Percentiles rank a stretch among this genome's conserved stretches.
Evolutionary conservation across 2,113 vertebrate genomes (phyloP).

Genomic region (Odocoileus virginianus): DNA sequence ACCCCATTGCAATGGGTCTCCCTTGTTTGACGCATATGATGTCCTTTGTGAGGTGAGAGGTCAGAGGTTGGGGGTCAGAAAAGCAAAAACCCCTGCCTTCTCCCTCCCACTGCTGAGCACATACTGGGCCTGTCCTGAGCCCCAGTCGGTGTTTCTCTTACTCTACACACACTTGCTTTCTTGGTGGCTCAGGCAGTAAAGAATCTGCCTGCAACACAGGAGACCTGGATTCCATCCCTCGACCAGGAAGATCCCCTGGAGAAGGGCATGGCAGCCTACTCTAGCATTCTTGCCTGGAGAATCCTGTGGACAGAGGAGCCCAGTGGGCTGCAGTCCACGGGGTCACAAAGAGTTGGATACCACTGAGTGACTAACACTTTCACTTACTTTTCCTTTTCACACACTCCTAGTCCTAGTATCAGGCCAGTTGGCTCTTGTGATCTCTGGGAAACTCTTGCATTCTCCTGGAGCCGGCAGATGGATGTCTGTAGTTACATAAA

Average conservation of each 20-base stretch:
- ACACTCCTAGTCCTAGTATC: background rate
- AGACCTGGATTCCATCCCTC: background rate
- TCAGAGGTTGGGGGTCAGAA: background rate
- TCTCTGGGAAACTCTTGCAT: accelerated
- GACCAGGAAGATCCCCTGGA: background rate
- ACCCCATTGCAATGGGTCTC: background rate
- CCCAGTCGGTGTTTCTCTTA: background rate
- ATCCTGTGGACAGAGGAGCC: background rate
- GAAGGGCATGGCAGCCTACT: background rate
- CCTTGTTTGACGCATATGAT: background rate
- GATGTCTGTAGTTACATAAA: no score
- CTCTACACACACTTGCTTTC: background rate
- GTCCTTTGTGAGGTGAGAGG: background rate
- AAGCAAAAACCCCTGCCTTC: background rate
- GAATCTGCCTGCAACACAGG: background rate
- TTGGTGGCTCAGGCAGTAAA: background rate
- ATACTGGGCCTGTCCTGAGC: background rate
- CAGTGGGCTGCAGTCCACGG: background rate
- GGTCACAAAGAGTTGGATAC: background rate
- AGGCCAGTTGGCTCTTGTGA: background rate
- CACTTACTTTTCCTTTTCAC: background rate
- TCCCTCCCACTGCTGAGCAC: background rate
- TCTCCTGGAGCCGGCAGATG: background rate
- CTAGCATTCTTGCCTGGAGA: background rate
- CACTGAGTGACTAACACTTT: background rate